phyloP scores from a whole-genome alignment of 2,113 vertebrate species.

The Chauna torquata region DNA sequence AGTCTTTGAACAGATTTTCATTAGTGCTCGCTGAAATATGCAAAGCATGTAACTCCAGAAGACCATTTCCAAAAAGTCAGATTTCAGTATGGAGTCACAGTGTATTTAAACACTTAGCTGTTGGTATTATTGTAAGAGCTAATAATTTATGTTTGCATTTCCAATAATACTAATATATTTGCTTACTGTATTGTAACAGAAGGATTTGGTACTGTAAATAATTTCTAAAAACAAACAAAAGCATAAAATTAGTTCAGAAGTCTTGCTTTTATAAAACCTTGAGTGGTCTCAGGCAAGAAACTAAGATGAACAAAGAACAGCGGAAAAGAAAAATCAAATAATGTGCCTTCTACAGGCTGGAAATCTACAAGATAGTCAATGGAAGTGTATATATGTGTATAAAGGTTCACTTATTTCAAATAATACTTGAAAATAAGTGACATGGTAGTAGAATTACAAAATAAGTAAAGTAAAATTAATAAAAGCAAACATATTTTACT shows the following conservation, averaged over 20 bases:
- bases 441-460: neutral
- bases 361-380: neutral
- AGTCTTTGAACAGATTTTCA: neutral
- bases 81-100: neutral
- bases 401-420: neutral
- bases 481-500: neutral
- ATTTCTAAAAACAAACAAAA: neutral
- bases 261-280: neutral
- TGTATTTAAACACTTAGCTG: neutral
- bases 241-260: neutral
- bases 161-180: neutral
- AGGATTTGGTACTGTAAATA: neutral
- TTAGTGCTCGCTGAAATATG: neutral
- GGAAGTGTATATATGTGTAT: neutral
- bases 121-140: neutral
- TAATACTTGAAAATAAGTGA: neutral
- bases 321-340: neutral
- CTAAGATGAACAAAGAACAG: neutral
- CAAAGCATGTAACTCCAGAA: neutral
- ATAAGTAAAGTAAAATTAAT: neutral
- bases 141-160: neutral
- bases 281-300: neutral
- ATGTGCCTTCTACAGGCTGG: neutral
- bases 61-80: neutral
- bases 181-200: neutral